phyloP scores from a whole-genome alignment of 64 coral and sea anemone species.

The Pachyseris speciosa region DNA sequence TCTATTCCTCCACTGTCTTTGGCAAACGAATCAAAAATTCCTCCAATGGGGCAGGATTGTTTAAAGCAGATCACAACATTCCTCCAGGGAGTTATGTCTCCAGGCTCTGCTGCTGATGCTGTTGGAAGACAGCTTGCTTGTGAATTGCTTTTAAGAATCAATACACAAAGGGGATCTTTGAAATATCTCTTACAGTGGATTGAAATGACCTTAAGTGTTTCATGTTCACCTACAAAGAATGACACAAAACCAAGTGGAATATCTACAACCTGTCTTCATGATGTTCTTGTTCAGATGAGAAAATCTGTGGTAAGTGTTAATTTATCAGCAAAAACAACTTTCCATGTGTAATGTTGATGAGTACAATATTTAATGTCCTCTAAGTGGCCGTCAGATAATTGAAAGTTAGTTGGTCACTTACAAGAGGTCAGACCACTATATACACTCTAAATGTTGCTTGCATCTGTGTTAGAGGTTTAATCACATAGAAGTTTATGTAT shows the following conservation, averaged over 20 bases:
- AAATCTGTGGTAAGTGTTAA: slow-evolving; percentile 70
- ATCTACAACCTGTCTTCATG: slow-evolving; percentile 58
- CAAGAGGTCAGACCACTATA: too few relatives aligned
- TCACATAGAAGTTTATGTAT: too few relatives aligned
- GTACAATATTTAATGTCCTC: too few relatives aligned
- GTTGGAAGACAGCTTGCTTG: slow-evolving; percentile 70
- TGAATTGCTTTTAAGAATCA: slow-evolving; percentile 74
- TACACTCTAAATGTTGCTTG: too few relatives aligned
- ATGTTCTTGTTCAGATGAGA: slow-evolving; percentile 68
- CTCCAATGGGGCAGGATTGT: slow-evolving; percentile 70
- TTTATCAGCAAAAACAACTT: neutral
- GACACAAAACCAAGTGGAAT: slow-evolving; percentile 19
- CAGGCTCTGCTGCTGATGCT: slow-evolving; percentile 71
- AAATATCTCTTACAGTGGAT: slow-evolving; percentile 82
- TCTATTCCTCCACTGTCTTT: slow-evolving; percentile 81
- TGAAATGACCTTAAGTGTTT: slow-evolving; percentile 67
- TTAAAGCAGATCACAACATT: slow-evolving; percentile 76
- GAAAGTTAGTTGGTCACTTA: too few relatives aligned
- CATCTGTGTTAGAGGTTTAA: too few relatives aligned
- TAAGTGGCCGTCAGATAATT: too few relatives aligned
- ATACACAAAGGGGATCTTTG: slow-evolving; percentile 74
- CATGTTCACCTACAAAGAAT: neutral
- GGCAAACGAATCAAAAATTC: slow-evolving; percentile 79
- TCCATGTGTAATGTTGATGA: slow-evolving; percentile 26
- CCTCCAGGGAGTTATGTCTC: slow-evolving; percentile 46